Base-by-base conservation (phyloP, 2,888 invertebrate species). In the Drymonia ruficornis region DNA sequence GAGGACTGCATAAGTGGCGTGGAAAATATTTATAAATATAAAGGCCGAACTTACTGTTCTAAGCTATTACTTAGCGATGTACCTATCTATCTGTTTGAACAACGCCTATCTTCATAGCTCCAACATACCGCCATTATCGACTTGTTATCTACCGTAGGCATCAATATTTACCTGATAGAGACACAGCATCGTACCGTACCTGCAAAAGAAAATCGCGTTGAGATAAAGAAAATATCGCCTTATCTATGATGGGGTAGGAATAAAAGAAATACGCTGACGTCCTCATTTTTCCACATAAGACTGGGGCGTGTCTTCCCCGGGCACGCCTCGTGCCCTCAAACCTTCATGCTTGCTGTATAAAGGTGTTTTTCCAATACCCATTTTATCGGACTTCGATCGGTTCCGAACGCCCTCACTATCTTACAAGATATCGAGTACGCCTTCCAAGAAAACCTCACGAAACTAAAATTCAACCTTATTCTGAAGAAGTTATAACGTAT, bases 401-500 rank as follows among this genome's bases (percentile, higher is more conserved):
- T 86, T 83, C 83, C 84, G 78, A 88, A 91, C 91, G 91, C 91
- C 91, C 89, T 88, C 83, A 89, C 91, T 91, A 91, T 91, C 91
- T 91, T 88, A 72, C 84, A 90, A 91, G 90, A 90, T 91, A 91
- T 91, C 87, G 87, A 89, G 81, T 84, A 91, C 92, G 92, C 92
- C 92, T 92, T 91, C 92, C 87, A 89, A 86, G 67, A 82, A 84
- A 86, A 80, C 71, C 55, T 23, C 40, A 31, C 49, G 61, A 72
- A 65, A 36, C 46, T 56, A 29, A 89, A 74, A 78, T 51, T 80
- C 64, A 63, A 80, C 88, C 81, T 77, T 91, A 88, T 70, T 57
- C 18, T 59, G 45, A 38, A 29, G 1, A 0, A 0, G 0, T 49
- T 77, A 86, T 73, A 78, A 80, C 69, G 61, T 64, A 67, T 70